Conservation (phyloP, 35 echinoderm and acorn worm genomes). For the Heliocidaris tuberculata region DNA sequence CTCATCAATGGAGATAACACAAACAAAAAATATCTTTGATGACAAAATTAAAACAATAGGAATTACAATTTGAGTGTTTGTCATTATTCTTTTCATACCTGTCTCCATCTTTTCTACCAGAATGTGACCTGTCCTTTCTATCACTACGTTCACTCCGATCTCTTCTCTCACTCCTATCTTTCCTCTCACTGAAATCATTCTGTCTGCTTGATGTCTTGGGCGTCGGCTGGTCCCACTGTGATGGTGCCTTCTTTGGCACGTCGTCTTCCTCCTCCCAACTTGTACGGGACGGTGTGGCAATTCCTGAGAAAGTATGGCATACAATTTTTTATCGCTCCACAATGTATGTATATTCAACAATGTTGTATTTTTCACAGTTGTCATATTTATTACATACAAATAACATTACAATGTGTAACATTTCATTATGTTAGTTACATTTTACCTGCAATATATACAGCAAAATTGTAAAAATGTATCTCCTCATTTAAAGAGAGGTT, state of each 20-base stretch:
- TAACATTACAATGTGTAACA: too few species aligned
- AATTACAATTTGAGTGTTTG: too few species aligned
- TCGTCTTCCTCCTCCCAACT: constrained; percentile 96
- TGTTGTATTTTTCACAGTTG: too few species aligned
- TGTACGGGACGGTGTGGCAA: constrained; percentile 84
- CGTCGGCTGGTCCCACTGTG: constrained; percentile 75
- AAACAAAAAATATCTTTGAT: not conserved
- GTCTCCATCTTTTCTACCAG: not conserved
- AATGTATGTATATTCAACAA: too few species aligned
- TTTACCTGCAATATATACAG: too few species aligned
- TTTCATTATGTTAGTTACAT: too few species aligned
- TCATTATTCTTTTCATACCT: not conserved
- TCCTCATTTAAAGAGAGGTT: too few species aligned
- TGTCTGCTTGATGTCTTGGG: constrained; percentile 38
- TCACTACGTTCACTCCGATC: constrained; percentile 55
- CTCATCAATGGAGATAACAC: not conserved
- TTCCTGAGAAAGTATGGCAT: constrained; percentile 47
- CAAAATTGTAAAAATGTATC: too few species aligned
- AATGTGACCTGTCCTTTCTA: not conserved
- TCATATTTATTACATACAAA: too few species aligned
- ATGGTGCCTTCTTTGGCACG: constrained; percentile 56
- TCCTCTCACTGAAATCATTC: constrained; percentile 40
- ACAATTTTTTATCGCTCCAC: too few species aligned
- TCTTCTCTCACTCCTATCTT: constrained; percentile 40
- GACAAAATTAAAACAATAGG: too few species aligned